Evolutionary conservation across 1,140 invertebrate genomes (phyloP).

Genomic region (Monochamus saltuarius): DNA sequence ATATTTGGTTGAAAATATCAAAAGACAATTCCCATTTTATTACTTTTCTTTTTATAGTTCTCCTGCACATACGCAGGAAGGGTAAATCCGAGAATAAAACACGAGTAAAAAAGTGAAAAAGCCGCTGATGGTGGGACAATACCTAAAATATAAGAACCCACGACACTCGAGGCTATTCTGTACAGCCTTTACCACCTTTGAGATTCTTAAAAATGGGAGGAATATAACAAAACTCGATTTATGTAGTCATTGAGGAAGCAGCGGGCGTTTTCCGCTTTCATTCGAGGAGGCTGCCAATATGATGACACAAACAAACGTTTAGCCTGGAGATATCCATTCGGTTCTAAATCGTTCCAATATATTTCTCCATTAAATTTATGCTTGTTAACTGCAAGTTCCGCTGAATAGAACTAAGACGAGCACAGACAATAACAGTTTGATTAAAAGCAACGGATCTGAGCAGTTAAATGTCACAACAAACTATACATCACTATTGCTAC

Average conservation of each 20-base stretch:
- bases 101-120: conserved; percentile 20
- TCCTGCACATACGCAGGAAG: conserved; percentile 22
- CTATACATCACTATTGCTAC: conserved; percentile 20
- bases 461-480: conserved; percentile 28
- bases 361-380: conserved; percentile 40
- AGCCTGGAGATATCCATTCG: conserved; percentile 33
- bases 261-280: too few relatives aligned
- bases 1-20: conserved; percentile 31
- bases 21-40: conserved; percentile 35
- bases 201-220: too few relatives aligned
- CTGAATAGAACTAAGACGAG: conserved; percentile 25
- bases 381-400: conserved; percentile 36
- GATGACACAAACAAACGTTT: conserved; percentile 36
- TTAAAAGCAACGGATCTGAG: conserved; percentile 28
- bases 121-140: not conserved
- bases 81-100: conserved; percentile 1
- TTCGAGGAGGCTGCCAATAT: conserved; percentile 18
- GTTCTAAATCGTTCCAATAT: conserved; percentile 37
- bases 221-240: too few relatives aligned
- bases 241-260: too few relatives aligned
- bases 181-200: too few relatives aligned
- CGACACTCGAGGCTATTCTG: too few relatives aligned
- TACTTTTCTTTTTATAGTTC: conserved; percentile 30
- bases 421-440: conserved; percentile 28
- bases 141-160: too few relatives aligned